Evolutionary conservation across 2,888 invertebrate species (phyloP).

Genomic region (Choreutis nemorana): DNA sequence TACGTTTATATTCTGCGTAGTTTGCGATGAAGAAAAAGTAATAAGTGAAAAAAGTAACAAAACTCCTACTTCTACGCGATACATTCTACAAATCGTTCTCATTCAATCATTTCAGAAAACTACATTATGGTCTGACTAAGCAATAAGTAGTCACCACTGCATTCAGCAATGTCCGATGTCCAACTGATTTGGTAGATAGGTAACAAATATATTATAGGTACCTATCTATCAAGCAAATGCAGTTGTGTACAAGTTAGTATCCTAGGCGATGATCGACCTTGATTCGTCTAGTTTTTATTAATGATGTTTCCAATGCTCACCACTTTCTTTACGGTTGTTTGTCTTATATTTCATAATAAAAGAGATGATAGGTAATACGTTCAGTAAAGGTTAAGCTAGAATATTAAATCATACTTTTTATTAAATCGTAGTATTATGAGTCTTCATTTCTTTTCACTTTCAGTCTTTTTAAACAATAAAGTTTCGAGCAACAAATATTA

Average conservation of each 20-base stretch:
- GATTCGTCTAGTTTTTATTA: conserved; percentile 34
- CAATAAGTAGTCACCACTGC: conserved; percentile 7
- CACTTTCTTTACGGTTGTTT: conserved; percentile 14
- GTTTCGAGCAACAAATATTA: too few relatives aligned
- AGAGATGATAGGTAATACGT: too few relatives aligned
- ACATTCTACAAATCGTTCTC: conserved; percentile 1
- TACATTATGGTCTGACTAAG: conserved; percentile 14
- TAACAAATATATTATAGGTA: too few relatives aligned
- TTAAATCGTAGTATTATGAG: too few relatives aligned
- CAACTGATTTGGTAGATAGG: too few relatives aligned
- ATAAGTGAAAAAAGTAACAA: conserved; percentile 19
- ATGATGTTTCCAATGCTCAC: conserved; percentile 27
- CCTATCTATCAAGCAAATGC: too few relatives aligned
- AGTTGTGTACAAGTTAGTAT: conserved; percentile 37
- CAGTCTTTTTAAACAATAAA: too few relatives aligned
- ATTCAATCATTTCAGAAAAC: conserved; percentile 8
- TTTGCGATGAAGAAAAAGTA: conserved; percentile 59
- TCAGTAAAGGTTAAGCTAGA: too few relatives aligned
- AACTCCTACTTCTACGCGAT: conserved; percentile 12
- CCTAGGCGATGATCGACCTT: conserved; percentile 54
- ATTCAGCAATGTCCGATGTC: too few relatives aligned
- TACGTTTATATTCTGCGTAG: conserved; percentile 76
- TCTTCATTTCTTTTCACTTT: too few relatives aligned
- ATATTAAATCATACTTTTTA: too few relatives aligned
- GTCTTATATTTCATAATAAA: too few relatives aligned